Conservation (phyloP, 2,113 vertebrate species). For the Motacilla alba region DNA sequence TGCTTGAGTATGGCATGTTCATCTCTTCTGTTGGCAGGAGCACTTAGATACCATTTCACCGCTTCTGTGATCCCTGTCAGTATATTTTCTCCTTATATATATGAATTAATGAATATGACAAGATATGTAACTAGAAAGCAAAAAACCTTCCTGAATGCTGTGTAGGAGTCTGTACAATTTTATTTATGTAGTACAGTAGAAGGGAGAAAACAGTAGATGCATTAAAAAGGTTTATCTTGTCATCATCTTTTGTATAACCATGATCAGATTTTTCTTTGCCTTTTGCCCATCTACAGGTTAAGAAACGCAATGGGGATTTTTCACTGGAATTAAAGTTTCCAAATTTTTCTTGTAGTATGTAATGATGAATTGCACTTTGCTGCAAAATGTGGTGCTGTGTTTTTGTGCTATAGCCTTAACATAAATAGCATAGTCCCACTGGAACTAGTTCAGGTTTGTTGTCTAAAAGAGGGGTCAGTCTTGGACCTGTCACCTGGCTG, state of each 20-base stretch:
- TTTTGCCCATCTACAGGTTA: background rate
- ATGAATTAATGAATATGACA: background rate
- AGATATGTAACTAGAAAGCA: background rate
- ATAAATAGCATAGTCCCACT: background rate
- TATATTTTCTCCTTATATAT: background rate
- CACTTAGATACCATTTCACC: background rate
- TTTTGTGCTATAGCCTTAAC: background rate
- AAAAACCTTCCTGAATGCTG: background rate
- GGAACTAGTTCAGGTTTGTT: background rate
- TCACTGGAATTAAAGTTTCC: background rate
- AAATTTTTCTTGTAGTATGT: background rate
- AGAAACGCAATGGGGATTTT: background rate
- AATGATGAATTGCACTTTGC: background rate
- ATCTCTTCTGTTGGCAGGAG: background rate
- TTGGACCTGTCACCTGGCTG: background rate
- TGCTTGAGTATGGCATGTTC: background rate
- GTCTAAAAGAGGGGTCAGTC: background rate
- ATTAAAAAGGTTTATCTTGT: background rate
- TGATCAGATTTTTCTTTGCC: background rate
- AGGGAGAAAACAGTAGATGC: background rate
- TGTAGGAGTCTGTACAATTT: background rate
- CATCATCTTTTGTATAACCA: background rate
- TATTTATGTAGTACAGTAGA: background rate
- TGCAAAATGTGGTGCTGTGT: background rate
- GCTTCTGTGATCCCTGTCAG: background rate